Base-by-base conservation (phyloP, 2,888 invertebrate genomes). In the Strigamia crassipes region DNA sequence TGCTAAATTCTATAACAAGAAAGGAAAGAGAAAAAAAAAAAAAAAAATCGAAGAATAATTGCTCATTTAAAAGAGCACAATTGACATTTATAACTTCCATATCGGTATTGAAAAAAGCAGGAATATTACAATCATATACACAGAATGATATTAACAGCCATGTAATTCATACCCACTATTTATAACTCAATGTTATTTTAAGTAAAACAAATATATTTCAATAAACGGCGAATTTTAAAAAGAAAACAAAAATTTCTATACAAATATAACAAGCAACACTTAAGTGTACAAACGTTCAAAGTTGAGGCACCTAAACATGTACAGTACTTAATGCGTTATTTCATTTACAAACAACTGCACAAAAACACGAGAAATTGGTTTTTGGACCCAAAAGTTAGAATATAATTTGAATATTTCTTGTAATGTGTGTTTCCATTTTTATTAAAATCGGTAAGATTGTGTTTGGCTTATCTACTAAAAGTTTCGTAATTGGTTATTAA, bases 141-240 rank as follows among this genome's bases (percentile, higher is more conserved):
- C 73, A 73, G 56, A 56, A 73, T 73, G 73, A 73, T 73, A 73
- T 73, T 31, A 73, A 73, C 73, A 73, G 73, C 73, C 73, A 73
- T 73, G 61, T 31, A 73, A 6, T 56, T 56, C 56, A 56, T 18
- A 73, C 73, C 73, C 27, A 27, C 31, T 27, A 73, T 15, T 73
- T 73, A 73, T 23, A 56, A n/a, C 18, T n/a, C 9, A 18, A 56
- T 38, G 51, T 51, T 73, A 3, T 27, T 27, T 27, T n/a, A 73
- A 56, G 56, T 56, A 18, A 56, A 56, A 31, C 73, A 73, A 27
- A 12, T 73, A 73, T 38, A 38, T 38, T 38, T 38, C 56, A 56
- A 18, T 56, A 73, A 73, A 73, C 4, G 13, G 15, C 27, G 27
- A 27, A 27, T 27, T 27, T 27, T 23, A 73, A 73, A 27, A 27